Percentiles rank a stretch among this genome's conserved stretches.
phyloP scores from a whole-genome alignment of 2,113 vertebrate species.

The Numenius arquata region DNA sequence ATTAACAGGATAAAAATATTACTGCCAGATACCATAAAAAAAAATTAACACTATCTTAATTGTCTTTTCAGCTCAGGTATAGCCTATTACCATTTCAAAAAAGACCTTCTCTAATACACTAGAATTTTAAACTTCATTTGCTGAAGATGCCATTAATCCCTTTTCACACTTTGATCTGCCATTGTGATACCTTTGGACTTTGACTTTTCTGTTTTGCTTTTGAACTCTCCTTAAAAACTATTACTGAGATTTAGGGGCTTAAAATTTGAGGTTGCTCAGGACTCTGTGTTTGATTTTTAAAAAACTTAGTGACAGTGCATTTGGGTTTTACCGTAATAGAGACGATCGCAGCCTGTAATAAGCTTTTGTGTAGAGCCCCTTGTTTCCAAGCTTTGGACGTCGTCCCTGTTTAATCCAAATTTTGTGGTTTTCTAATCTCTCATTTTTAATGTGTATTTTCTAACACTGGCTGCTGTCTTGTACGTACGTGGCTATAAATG shows the following conservation, averaged over 20 bases:
- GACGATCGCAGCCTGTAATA: background rate
- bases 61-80: constrained; percentile 82
- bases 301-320: background rate
- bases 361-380: background rate
- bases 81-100: constrained; percentile 81
- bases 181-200: constrained; percentile 69
- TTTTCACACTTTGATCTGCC: constrained; percentile 78
- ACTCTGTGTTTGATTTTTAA: constrained; percentile 29
- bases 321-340: background rate
- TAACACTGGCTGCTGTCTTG: background rate
- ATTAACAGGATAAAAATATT: constrained; percentile 84
- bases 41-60: constrained; percentile 85
- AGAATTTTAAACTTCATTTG: constrained; percentile 73
- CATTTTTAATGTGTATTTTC: background rate
- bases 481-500: rapidly evolving
- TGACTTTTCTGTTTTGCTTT: constrained; percentile 68
- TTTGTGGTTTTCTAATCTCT: background rate
- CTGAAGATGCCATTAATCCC: constrained; percentile 74
- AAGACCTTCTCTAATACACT: constrained; percentile 67
- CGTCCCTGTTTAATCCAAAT: background rate
- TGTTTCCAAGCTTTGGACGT: background rate
- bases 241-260: constrained; percentile 56
- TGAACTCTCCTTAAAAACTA: constrained; percentile 74
- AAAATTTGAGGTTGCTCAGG: constrained; percentile 41
- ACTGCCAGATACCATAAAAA: constrained; percentile 76